Evolutionary conservation across 92 coral and sea anemone species (phyloP).

Genomic region (Zoanthus sansibaricus): DNA sequence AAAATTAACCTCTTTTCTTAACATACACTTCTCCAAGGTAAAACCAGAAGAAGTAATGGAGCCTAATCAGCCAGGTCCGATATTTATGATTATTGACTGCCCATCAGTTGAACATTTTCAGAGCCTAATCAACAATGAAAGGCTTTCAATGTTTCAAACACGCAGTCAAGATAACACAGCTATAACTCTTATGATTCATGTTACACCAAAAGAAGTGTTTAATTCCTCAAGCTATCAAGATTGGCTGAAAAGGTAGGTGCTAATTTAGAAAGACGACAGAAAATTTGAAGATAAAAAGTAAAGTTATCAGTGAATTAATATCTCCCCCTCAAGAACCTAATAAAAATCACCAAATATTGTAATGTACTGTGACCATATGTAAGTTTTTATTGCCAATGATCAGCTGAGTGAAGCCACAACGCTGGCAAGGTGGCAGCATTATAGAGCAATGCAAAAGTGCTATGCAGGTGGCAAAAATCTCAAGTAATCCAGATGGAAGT

Average conservation of each 20-base stretch:
- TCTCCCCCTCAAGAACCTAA: no score
- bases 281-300: no score
- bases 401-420: no score
- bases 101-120: conserved; percentile 68
- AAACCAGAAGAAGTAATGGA: conserved; percentile 88
- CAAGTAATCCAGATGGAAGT: no score
- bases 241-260: conserved; percentile 77
- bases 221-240: conserved; percentile 59
- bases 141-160: conserved; percentile 50
- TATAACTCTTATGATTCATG: conserved; percentile 73
- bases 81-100: conserved; percentile 86
- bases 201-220: conserved; percentile 83
- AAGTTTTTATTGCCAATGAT: no score
- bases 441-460: no score
- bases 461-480: no score
- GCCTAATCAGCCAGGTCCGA: conserved; percentile 70
- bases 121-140: conserved; percentile 58
- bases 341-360: no score
- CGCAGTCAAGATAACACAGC: neutral
- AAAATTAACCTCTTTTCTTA: neutral
- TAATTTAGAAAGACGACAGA: neutral
- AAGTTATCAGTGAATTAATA: no score
- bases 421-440: no score
- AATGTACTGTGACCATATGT: no score
- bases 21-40: conserved; percentile 45